Base-by-base conservation (phyloP, 2,888 invertebrate species). In the Tipula vernalis region DNA sequence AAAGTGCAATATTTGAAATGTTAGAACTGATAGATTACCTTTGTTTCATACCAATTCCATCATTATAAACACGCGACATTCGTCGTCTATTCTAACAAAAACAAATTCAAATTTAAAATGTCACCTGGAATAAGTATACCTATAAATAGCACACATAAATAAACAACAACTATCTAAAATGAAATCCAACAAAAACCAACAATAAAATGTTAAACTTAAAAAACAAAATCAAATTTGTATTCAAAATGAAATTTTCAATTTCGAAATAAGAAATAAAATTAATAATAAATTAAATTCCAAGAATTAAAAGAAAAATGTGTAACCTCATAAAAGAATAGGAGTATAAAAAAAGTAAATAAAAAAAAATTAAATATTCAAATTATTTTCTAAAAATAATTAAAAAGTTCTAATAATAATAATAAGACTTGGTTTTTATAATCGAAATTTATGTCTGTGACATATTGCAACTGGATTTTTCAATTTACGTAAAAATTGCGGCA, bases 191-290 rank as follows among this genome's bases (percentile, higher is more conserved):
- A 28, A 71, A 51, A 18, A 3, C 28, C 71, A 71, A 71, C 28
- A 28, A 71, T 28, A 71, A 71, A 71, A 57, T 5, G 15, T 57
- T 57, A 18, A 57, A 57, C 15, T 57, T 15, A 57, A 57, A 51
- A n/a, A 57, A n/a, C 51, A 57, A 57, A 71, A 18, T 13, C 71
- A 71, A 71, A 71, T 71, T 71, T 71, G 71, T 71, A 71, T 71
- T 71, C 71, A 71, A 71, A 18, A 71, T 28, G 71, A 71, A 71
- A 71, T 71, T 71, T 71, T 71, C 71, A 71, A 71, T 71, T 71
- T 71, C 71, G 71, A 71, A 71, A 71, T 71, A 71, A 71, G 71
- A 71, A 71, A 71, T 71, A 71, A 71, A 71, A 71, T 71, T 71
- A 28, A 71, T 71, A 71, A 71, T 71, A 71, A 71, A 71, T 28